Percentiles rank a stretch among this genome's conserved stretches.
These are phyloP conservation scores for Metacarcinus magister DNA, from an alignment of 2,888 invertebrate genomes.

Conservation along the genomic window DNA sequence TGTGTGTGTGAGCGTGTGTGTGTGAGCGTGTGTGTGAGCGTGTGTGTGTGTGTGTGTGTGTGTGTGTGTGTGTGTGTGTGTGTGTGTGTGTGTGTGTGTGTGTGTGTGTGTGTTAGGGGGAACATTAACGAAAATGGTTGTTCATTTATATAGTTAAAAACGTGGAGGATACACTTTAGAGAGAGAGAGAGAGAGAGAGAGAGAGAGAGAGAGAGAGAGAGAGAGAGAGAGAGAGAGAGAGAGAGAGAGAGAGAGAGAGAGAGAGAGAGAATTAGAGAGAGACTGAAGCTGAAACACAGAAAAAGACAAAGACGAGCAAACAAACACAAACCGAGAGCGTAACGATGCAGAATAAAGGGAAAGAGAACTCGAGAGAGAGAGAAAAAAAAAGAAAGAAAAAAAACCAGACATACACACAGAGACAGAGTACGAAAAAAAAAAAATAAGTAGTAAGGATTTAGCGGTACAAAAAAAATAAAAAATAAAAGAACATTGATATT, in stretches of 20 bases:
- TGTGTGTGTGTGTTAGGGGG: too few relatives aligned
- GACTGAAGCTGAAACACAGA: not conserved
- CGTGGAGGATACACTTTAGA: too few relatives aligned
- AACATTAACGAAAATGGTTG: too few relatives aligned
- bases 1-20: too few relatives aligned
- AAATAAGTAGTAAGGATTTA: not conserved
- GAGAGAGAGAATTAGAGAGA: not conserved
- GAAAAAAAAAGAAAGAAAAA: not conserved
- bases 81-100: too few relatives aligned
- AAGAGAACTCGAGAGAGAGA: not conserved
- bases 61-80: too few relatives aligned
- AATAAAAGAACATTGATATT: not conserved
- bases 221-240: constrained; percentile 16
- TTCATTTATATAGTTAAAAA: not conserved
- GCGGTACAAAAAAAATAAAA: not conserved
- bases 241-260: not conserved
- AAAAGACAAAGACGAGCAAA: not conserved
- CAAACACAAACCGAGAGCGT: not conserved
- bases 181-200: constrained; percentile 49
- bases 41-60: too few relatives aligned
- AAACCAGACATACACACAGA: not conserved
- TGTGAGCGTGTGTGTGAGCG: too few relatives aligned
- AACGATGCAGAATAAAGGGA: not conserved
- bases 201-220: constrained; percentile 60
- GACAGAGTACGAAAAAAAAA: not conserved